A percentile compares a stretch with the other conserved stretches of the same genome.
Evolutionary conservation across 2,113 vertebrate genomes (phyloP).

Genomic region (Sporophila hypoxantha): DNA sequence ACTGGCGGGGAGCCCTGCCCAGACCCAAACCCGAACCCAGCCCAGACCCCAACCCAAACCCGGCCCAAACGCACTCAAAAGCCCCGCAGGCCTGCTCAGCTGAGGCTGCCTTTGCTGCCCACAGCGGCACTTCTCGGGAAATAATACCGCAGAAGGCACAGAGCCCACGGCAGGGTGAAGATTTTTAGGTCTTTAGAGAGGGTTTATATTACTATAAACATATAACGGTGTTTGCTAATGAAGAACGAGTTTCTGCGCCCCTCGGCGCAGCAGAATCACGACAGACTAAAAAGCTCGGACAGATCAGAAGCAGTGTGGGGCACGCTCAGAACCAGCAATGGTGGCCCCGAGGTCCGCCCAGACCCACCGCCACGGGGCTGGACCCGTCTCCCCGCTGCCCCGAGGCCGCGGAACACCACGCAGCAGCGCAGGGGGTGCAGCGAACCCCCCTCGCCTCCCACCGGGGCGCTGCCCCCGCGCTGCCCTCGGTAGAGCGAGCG

Average conservation of each 20-base stretch:
- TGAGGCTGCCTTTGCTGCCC: neutral
- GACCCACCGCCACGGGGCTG: neutral
- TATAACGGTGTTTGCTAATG: neutral
- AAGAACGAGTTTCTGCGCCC: neutral
- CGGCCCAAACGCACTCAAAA: fast-evolving
- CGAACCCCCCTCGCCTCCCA: neutral
- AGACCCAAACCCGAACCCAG: neutral
- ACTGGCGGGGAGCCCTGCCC: fast-evolving
- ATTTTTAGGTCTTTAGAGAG: no score
- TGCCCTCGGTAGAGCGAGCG: neutral
- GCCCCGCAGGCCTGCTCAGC: neutral
- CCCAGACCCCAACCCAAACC: no score
- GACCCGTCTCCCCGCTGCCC: neutral
- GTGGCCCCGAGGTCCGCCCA: neutral
- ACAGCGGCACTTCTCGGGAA: neutral
- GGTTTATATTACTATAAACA: neutral
- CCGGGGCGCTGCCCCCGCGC: no score
- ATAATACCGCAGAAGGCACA: neutral
- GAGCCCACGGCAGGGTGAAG: neutral
- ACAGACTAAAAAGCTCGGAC: neutral
- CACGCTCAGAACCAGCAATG: neutral
- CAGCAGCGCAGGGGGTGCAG: neutral
- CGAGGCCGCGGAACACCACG: neutral
- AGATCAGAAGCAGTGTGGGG: fast-evolving
- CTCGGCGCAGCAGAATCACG: neutral